phyloP scores from a whole-genome alignment of 2,113 vertebrate genomes.

The Leiothrix lutea region DNA sequence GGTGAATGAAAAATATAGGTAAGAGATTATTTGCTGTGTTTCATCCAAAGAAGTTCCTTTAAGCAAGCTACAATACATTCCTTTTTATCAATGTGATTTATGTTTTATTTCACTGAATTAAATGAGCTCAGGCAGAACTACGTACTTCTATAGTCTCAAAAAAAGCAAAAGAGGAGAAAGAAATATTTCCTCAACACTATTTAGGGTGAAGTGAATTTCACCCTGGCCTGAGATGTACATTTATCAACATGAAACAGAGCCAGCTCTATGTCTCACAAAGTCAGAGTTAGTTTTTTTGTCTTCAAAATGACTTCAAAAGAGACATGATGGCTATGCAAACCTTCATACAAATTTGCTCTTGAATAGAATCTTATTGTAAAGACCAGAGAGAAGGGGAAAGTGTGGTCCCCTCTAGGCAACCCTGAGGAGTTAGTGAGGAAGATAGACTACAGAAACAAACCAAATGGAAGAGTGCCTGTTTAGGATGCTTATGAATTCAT shows the following conservation, averaged over 20 bases:
- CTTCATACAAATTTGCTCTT: not conserved
- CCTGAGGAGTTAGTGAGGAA: not conserved
- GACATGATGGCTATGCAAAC: not conserved
- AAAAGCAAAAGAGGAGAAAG: not conserved
- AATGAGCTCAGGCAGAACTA: not conserved
- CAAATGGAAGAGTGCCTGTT: conserved; percentile 44
- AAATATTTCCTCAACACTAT: not conserved
- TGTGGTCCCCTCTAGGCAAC: not conserved
- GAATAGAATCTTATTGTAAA: not conserved
- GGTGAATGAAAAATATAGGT: not conserved
- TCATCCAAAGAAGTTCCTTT: not conserved
- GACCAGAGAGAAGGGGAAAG: not conserved
- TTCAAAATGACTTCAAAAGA: not conserved
- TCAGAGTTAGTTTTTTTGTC: not conserved
- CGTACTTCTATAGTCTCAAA: not conserved
- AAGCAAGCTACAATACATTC: not conserved
- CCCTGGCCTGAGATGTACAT: not conserved
- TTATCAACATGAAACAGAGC: not conserved
- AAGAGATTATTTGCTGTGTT: not conserved
- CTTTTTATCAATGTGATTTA: not conserved
- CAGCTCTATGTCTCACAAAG: not conserved
- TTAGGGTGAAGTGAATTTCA: not conserved
- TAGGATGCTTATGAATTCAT: conserved; percentile 32
- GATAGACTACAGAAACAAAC: not conserved
- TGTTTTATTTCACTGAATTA: not conserved